These are phyloP conservation scores for Agonopterix arenella DNA, from an alignment of 2,888 invertebrate genomes.

Conservation along the genomic window DNA sequence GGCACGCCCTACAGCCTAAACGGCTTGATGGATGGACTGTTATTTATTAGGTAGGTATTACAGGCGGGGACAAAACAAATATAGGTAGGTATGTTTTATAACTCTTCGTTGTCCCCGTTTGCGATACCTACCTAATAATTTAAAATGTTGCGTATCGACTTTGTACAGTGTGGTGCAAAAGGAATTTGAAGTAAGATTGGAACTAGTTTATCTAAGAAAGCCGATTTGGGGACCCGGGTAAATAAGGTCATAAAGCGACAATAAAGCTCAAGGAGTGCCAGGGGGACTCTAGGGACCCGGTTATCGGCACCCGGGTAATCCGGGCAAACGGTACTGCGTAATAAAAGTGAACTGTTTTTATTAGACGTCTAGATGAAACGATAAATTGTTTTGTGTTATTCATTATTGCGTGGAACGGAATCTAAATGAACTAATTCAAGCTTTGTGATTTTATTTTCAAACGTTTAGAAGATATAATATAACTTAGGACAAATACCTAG, in stretches of 20 bases:
- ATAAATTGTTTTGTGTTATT: conserved; percentile 15
- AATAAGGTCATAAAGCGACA: conserved; percentile 29
- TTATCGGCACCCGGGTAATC: conserved; percentile 20
- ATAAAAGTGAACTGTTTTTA: conserved; percentile 17
- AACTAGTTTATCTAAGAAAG: background rate
- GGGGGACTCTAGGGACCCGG: conserved; percentile 10
- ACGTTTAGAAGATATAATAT: too few species aligned
- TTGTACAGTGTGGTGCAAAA: background rate
- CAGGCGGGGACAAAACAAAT: too few species aligned
- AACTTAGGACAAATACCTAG: too few species aligned
- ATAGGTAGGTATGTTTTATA: too few species aligned
- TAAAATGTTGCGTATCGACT: background rate
- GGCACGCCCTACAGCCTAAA: too few species aligned
- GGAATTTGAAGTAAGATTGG: background rate
- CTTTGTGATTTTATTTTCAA: too few species aligned
- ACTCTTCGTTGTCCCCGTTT: too few species aligned
- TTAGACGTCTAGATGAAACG: conserved; percentile 16
- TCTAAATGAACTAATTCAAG: too few species aligned
- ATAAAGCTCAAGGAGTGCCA: conserved; percentile 11
- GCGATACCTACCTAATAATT: too few species aligned
- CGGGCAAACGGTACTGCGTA: conserved; percentile 14
- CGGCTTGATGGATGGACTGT: too few species aligned
- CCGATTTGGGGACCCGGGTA: conserved; percentile 18
- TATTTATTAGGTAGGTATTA: too few species aligned
- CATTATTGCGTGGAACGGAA: background rate